These are phyloP conservation scores for Laticauda colubrina DNA, from an alignment of 2,113 vertebrate species.

Conservation along the genomic window DNA sequence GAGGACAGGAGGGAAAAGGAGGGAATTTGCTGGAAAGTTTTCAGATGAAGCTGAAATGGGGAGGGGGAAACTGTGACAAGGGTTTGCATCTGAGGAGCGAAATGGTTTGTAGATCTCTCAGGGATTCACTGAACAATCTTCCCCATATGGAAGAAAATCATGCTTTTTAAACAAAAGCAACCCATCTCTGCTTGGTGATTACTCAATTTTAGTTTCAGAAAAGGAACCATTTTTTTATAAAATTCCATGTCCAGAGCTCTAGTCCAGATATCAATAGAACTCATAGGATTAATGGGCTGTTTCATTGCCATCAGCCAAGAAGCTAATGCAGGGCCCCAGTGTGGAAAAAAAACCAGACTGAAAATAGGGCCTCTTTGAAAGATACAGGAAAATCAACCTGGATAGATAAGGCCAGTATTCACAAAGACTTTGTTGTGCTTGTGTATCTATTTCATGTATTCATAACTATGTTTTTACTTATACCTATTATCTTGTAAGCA, in stretches of 20 bases:
- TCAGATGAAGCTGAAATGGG: constrained; percentile 48
- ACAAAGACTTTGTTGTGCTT: not conserved
- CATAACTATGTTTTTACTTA: too few species aligned
- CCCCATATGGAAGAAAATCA: constrained; percentile 49
- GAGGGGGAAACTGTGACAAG: constrained; percentile 50
- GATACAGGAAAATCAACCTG: not conserved
- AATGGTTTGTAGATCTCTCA: constrained; percentile 46
- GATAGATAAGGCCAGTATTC: not conserved
- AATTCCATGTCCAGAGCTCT: not conserved
- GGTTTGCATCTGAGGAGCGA: constrained; percentile 42
- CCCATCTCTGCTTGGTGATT: not conserved
- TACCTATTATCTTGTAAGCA: too few species aligned
- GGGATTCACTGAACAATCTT: constrained; percentile 44
- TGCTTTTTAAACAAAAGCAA: constrained; percentile 42
- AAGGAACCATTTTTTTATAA: not conserved
- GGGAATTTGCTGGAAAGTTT: constrained; percentile 33
- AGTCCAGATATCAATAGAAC: not conserved
- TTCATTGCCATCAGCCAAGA: not conserved
- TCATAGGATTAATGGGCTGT: not conserved
- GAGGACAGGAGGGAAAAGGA: constrained; percentile 41
- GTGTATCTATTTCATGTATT: too few species aligned
- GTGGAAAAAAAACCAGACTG: too few species aligned
- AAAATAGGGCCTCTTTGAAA: not conserved
- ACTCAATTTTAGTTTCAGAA: constrained; percentile 1
- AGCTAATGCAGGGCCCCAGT: not conserved